Conservation (phyloP, 2,888 invertebrate genomes). For the Eustalomyia histrio region DNA sequence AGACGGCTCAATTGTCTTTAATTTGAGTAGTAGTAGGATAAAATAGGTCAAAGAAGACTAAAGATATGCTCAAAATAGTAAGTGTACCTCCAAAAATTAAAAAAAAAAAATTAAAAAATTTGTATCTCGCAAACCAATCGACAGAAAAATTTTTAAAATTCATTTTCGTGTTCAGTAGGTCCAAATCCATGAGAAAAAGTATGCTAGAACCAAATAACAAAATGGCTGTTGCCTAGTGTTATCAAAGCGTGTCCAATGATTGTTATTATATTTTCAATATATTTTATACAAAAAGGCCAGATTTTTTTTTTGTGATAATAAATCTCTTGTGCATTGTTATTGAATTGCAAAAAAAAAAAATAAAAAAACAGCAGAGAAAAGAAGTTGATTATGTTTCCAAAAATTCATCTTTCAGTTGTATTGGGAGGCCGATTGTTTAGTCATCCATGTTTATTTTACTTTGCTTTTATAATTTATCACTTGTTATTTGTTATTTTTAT, state of each 20-base stretch:
- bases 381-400: background rate
- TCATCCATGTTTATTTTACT: conserved; percentile 48
- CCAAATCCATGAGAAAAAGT: no score
- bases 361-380: background rate
- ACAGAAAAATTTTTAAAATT: no score
- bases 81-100: no score
- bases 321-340: background rate
- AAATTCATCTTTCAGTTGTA: conserved; percentile 1
- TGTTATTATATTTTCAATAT: background rate
- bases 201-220: no score
- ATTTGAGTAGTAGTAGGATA: no score
- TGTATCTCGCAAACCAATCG: no score
- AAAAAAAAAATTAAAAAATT: no score
- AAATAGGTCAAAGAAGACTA: no score
- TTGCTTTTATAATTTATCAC: conserved; percentile 42
- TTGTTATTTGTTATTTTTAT: conserved; percentile 32
- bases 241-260: conserved; percentile 36
- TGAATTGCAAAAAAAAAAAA: background rate
- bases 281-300: conserved; percentile 3
- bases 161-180: no score
- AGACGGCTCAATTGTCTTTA: no score
- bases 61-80: no score
- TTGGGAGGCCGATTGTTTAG: conserved; percentile 48
- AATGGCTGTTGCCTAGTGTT: no score
- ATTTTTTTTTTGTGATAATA: conserved; percentile 17